Base-by-base conservation (phyloP, 2,888 invertebrate species). In the Athetis lepigone region DNA sequence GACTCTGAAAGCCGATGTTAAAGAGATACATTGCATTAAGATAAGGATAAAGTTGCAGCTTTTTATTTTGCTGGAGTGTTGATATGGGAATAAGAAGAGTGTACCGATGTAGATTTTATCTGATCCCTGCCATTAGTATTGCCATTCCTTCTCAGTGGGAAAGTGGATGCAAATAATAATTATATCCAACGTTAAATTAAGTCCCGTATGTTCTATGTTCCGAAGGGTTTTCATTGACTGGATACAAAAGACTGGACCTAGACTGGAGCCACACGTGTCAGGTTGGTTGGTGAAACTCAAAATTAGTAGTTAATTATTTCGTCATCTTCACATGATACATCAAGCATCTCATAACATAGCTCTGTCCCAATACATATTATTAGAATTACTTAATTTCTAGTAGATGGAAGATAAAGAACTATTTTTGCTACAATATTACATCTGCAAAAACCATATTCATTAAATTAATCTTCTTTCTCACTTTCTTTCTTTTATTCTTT, bases 1-100 rank as follows among this genome's bases (percentile, higher is more conserved):
- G 40, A 46, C 63, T 60, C 47, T 58, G 64, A 57, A 68, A 74
- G 62, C 27, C 61, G 63, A 70, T 63, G 65, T 43, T 55, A 70
- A 74, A 58, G 25, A 70, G 66, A 71, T 66, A 71, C 66, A 47
- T 64, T 51, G 66, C 52, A 50, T 59, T 67, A 67, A 76, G 76
- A 66, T 74, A 63, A 67, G 36, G 57, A 71, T 65, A 58, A 76
- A 50, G 66, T 70, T 66, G 63, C 57, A 60, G 39, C 46, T 29
- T 70, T 50, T 60, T 60, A 60, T 70, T 64, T 43, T 56, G 21
- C 46, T 18, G 60, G 66, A 60, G 54, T 75, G 70, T 58, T 61
- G 61, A 70, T 70, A 70, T 39, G 40, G 21, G 45, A 72, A 60
- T 72, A 70, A 70, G 60, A 72, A 54, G 59, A 72, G 45, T 66